These are phyloP conservation scores for Anolis apletophallus DNA, from an alignment of 2,797 vertebrate species.

Conservation along the genomic window DNA sequence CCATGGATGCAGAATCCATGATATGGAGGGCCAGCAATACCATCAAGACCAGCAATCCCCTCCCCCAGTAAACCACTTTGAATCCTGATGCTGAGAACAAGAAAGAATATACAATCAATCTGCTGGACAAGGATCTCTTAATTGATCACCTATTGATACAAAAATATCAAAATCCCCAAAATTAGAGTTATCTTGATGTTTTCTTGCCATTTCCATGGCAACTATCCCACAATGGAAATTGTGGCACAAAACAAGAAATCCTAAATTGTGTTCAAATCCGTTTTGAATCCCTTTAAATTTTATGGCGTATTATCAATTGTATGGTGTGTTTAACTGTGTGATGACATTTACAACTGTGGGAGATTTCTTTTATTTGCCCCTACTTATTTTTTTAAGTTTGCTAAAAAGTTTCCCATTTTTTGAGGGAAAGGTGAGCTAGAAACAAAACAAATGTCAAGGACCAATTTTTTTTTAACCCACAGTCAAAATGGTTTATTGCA, in stretches of 20 bases:
- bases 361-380: too few relatives aligned
- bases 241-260: neutral
- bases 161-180: too few relatives aligned
- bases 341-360: too few relatives aligned
- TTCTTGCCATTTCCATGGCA: neutral
- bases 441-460: neutral
- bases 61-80: too few relatives aligned
- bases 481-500: neutral
- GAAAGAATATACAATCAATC: neutral
- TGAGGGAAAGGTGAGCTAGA: neutral
- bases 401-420: too few relatives aligned
- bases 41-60: too few relatives aligned
- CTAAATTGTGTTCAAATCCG: too few relatives aligned
- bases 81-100: neutral
- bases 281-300: too few relatives aligned
- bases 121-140: neutral
- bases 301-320: neutral
- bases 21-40: neutral
- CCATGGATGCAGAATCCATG: too few relatives aligned
- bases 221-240: neutral
- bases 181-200: neutral
- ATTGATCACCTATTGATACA: neutral
- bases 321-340: neutral
- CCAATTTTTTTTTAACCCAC: too few relatives aligned
- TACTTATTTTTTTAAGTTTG: too few relatives aligned